phyloP scores from a whole-genome alignment of 2,888 invertebrate species.

The Norana najaformis region DNA sequence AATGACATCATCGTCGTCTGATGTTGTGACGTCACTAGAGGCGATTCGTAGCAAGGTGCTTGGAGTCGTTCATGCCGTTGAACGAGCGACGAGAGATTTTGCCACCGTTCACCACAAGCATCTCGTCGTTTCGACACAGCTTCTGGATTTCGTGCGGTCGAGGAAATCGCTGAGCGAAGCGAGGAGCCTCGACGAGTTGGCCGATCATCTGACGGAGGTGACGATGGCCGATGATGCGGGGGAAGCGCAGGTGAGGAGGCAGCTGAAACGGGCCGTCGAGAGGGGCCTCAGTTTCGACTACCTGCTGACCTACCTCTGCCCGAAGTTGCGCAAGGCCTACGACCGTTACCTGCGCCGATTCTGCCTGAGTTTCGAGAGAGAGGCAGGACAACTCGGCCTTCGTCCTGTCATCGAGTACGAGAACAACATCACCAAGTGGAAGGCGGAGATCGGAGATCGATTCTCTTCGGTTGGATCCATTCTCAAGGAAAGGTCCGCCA shows the following conservation, averaged over 20 bases:
- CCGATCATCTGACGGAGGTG: slow-evolving; percentile 26
- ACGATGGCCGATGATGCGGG: background rate
- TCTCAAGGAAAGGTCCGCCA: background rate
- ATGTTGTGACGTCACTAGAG: slow-evolving; percentile 50
- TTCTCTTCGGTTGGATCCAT: background rate
- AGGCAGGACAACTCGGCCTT: slow-evolving; percentile 46
- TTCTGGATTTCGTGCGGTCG: background rate
- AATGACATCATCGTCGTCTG: background rate
- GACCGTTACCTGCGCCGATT: slow-evolving; percentile 44
- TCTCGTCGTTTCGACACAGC: background rate
- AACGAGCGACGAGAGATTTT: slow-evolving; percentile 38
- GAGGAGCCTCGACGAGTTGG: slow-evolving; percentile 27
- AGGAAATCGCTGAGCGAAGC: background rate
- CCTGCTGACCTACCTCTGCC: slow-evolving; percentile 33
- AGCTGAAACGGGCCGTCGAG: slow-evolving; percentile 35
- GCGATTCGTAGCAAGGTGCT: slow-evolving; percentile 51
- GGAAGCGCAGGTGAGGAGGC: background rate
- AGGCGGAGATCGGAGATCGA: slow-evolving; percentile 10
- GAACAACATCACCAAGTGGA: slow-evolving; percentile 51
- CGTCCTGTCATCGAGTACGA: slow-evolving; percentile 51
- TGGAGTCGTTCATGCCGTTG: slow-evolving; percentile 48
- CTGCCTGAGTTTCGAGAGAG: slow-evolving; percentile 52
- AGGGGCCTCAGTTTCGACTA: slow-evolving; percentile 39
- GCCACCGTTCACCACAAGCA: background rate
- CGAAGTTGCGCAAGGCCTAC: slow-evolving; percentile 34